Conservation (phyloP, 1,140 invertebrate genomes). For the Drosophila tsacasi region DNA sequence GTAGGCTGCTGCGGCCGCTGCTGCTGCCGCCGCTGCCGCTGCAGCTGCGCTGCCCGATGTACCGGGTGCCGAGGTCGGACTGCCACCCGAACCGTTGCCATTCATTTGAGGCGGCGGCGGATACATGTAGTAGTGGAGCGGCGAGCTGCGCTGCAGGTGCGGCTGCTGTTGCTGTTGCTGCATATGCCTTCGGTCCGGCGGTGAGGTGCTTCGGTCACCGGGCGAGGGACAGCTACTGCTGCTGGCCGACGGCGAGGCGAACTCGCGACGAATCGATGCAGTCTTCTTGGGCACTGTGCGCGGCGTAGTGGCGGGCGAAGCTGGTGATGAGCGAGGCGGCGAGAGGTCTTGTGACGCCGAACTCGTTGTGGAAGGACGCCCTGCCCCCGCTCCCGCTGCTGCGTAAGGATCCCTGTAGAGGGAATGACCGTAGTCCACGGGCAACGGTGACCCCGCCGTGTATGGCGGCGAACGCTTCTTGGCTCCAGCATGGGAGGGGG, state of each 20-base stretch:
- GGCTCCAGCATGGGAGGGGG: slow-evolving; percentile 65
- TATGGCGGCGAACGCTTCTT: slow-evolving; percentile 82
- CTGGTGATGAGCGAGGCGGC: slow-evolving; percentile 64
- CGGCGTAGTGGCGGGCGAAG: slow-evolving; percentile 70
- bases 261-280: slow-evolving; percentile 83
- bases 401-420: slow-evolving; percentile 70
- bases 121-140: slow-evolving; percentile 82
- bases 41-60: slow-evolving; percentile 53
- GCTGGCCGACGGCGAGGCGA: slow-evolving; percentile 77
- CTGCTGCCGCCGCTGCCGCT: slow-evolving; percentile 61
- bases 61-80: slow-evolving; percentile 26
- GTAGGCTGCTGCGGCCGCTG: slow-evolving; percentile 76
- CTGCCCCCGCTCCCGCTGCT: slow-evolving; percentile 36
- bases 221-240: slow-evolving; percentile 75
- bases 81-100: slow-evolving; percentile 52
- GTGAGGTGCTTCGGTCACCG: slow-evolving; percentile 64
- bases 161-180: slow-evolving; percentile 62
- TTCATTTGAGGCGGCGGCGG: slow-evolving; percentile 63
- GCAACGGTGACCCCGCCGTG: slow-evolving; percentile 64
- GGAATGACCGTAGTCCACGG: slow-evolving; percentile 67
- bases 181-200: slow-evolving; percentile 63
- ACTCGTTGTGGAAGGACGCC: slow-evolving; percentile 22
- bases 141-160: slow-evolving; percentile 65
- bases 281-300: slow-evolving; percentile 85
- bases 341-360: slow-evolving; percentile 60